phyloP scores from a whole-genome alignment of 2,888 invertebrate genomes.

The Blomia tropicalis region DNA sequence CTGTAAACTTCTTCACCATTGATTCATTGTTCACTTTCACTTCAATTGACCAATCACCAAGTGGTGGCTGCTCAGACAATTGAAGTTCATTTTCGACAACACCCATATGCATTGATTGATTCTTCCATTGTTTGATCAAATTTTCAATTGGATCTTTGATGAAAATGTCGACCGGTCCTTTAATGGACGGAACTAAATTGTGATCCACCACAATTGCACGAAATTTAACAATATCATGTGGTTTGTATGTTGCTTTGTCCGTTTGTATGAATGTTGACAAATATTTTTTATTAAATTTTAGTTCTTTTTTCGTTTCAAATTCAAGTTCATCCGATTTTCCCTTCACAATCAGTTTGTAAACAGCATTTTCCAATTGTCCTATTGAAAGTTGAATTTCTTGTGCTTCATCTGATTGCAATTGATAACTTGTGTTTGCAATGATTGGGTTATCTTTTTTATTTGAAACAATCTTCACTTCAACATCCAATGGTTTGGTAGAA shows the following conservation, averaged over 20 bases:
- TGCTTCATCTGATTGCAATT: not conserved
- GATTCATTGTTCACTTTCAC: constrained; percentile 45
- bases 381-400: not conserved
- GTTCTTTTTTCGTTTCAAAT: not conserved
- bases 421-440: not conserved
- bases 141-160: constrained; percentile 55
- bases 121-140: constrained; percentile 61
- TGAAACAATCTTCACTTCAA: not conserved
- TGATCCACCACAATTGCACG: not conserved
- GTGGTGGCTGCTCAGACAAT: constrained; percentile 61
- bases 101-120: constrained; percentile 40
- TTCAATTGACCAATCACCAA: constrained; percentile 73
- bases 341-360: not conserved
- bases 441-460: no score
- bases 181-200: not conserved
- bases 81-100: constrained; percentile 58
- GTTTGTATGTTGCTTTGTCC: not conserved
- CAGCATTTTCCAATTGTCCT: not conserved
- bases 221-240: not conserved
- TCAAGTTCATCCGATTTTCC: not conserved
- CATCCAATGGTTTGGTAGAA: not conserved
- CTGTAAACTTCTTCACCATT: constrained; percentile 55
- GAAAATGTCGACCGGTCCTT: not conserved
- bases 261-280: not conserved
- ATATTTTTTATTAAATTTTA: not conserved